A percentile compares a stretch with the other conserved stretches of the same genome.
phyloP scores from a whole-genome alignment of 2,888 invertebrate species.

The Drosophila demipolita region DNA sequence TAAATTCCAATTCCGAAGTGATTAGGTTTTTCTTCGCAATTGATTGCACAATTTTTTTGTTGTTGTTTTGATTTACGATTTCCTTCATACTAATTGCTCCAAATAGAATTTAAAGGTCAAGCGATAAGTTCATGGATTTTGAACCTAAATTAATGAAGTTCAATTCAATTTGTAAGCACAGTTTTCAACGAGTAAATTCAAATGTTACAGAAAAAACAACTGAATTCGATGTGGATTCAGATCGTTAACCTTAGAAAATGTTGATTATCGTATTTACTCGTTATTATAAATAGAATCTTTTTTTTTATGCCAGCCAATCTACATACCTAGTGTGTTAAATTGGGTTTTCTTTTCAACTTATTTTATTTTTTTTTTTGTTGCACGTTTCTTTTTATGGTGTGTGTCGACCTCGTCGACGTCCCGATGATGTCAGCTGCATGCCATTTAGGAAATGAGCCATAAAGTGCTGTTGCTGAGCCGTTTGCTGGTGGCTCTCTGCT shows the following conservation, averaged over 20 bases:
- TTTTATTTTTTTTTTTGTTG: background rate
- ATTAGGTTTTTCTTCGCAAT: background rate
- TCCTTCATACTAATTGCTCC: background rate
- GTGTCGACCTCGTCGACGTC: slow-evolving; percentile 6
- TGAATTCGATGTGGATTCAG: background rate
- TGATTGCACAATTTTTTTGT: background rate
- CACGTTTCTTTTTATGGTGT: slow-evolving; percentile 55
- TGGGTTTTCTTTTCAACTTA: slow-evolving; percentile 6
- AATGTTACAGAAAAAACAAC: background rate
- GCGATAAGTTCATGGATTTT: background rate
- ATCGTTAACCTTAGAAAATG: background rate
- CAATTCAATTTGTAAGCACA: background rate
- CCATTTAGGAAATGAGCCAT: slow-evolving; percentile 82
- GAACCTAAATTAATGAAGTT: background rate
- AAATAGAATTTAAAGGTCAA: background rate
- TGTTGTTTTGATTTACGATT: background rate
- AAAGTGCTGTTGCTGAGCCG: slow-evolving; percentile 57
- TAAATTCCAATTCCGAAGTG: background rate
- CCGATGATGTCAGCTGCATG: slow-evolving; percentile 59
- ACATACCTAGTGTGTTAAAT: slow-evolving; percentile 5
- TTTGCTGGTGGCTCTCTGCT: slow-evolving; percentile 46
- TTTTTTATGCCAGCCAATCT: background rate
- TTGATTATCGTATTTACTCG: background rate
- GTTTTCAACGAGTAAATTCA: background rate
- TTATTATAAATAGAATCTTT: background rate